phyloP scores from a whole-genome alignment of 1,140 invertebrate genomes.

The Sarcophaga peregrina region DNA sequence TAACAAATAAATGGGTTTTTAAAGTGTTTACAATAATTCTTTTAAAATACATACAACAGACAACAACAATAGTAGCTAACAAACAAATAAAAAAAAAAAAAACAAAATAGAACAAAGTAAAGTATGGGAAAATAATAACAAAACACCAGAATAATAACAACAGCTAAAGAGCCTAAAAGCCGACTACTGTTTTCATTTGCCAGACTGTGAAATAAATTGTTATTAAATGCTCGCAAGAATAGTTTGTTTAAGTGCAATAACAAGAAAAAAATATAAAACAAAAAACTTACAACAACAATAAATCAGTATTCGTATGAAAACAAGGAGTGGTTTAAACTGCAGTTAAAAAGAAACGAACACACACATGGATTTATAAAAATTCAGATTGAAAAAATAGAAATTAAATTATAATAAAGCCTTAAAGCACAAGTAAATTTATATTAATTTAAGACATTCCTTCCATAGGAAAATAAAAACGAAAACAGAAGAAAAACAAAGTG shows the following conservation, averaged over 20 bases:
- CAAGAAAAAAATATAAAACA: neutral
- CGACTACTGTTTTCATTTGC: conserved; percentile 2
- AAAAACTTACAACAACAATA: neutral
- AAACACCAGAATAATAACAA: neutral
- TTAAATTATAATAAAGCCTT: no score
- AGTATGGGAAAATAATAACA: neutral
- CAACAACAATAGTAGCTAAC: neutral
- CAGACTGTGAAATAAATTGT: conserved; percentile 11
- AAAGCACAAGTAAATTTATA: no score
- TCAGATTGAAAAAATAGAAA: neutral
- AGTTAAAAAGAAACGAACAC: neutral
- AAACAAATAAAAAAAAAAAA: neutral
- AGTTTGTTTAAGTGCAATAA: neutral
- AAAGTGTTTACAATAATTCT: conserved; percentile 34
- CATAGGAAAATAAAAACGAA: no score
- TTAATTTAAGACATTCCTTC: no score
- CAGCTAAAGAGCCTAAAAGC: neutral
- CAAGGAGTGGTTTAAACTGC: neutral
- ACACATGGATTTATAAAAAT: neutral
- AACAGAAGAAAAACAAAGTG: no score
- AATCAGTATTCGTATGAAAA: neutral
- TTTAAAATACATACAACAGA: conserved; percentile 11
- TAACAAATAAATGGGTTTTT: conserved; percentile 33
- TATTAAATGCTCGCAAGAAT: neutral
- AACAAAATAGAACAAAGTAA: neutral